Base-by-base conservation (phyloP, 1,140 invertebrate genomes). In the Halesus radiatus region DNA sequence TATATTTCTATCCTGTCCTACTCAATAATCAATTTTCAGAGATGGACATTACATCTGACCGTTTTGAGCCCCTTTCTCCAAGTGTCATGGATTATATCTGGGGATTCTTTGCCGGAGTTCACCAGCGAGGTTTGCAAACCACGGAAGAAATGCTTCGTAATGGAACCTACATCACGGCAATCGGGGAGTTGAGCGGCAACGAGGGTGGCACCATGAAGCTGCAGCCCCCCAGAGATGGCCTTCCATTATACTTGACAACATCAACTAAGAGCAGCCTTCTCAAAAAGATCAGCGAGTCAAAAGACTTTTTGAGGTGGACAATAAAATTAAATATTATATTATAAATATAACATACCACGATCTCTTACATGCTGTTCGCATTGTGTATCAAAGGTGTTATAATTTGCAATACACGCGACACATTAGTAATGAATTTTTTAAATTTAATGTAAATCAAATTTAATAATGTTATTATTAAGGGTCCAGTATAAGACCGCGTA, bases 81-180 rank as follows among this genome's bases (percentile, higher is more conserved):
- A 92, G 92, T 37, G 89, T 95, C 37, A 91, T 93, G 74, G 94
- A 95, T 87, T 93, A 95, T 86, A 87, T 96, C n/a, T 95, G 94
- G 91, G 94, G 94, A 13, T 95, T 95, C 87, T 94, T 95, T 84
- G 92, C 92, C 72, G 94, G 94, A 84, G 89, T 95, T 8, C 88
- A 93, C 5, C 94, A 95, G 85, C 90, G 93, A 82, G 95, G 95
- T 0, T 86, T 96, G 20, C 94, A 96, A 86, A 93, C 93, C 0
- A 95, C 94, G 18, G 95, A 96, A 87, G 93, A 95, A 88, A 93
- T 96, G 90, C 87, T 96, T 3, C 89, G 93, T 7, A 93, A 94
- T 85, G 94, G 94, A 52, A 92, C 93, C 56, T 90, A 94, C 70
- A 91, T 96, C 3, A 95, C 94, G 4, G 94, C 93, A 32, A 92